Base-by-base conservation (phyloP, 2,113 vertebrate species). In the Callorhinus ursinus region DNA sequence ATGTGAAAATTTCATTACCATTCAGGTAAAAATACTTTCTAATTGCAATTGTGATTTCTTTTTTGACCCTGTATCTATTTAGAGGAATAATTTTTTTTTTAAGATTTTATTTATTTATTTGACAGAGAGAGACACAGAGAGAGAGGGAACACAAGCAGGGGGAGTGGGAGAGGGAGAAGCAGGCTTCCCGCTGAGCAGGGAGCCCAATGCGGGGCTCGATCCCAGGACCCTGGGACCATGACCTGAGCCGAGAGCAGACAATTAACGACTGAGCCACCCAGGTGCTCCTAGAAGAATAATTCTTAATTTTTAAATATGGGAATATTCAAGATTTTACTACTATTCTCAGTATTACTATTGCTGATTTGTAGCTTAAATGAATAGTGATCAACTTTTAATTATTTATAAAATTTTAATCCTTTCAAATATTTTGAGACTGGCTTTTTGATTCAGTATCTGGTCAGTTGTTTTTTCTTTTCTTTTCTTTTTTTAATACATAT, bases 11-110 rank as follows among this genome's bases (percentile, higher is more conserved):
- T 90, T 96, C 49, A 80, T 2, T 85, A 90, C n/a, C 8, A 82
- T 77, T 87, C 21, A 85, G 21, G 10, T 65, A 39, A 88, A 97
- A 95, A 46, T 85, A 96, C 83, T 90, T 87, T 80, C 24, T 57
- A 46, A 83, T 61, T 77, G 67, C 16, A 8, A 92, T 19, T 82
- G 33, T 55, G 24, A 88, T 88, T 74, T 95, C 28, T 49, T 81
- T 69, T 86, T 22, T 46, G n/a, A 89, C 2, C 28, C 1, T 93
- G 13, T 51, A n/a, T 63, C 57, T 88, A 82, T 53, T 22, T 24
- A n/a, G 28, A 96, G 81, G 1, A 57, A 33, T 79, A 91, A 53
- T 59, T 85, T 46, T 46, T 46, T 46, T 46, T 46, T 46, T 46
- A 46, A 46, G 46, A 46, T 46, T 46, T 46, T 46, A 46, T 46